Base-by-base conservation (phyloP, 2,797 vertebrate species). In the Phylloscopus collybita region DNA sequence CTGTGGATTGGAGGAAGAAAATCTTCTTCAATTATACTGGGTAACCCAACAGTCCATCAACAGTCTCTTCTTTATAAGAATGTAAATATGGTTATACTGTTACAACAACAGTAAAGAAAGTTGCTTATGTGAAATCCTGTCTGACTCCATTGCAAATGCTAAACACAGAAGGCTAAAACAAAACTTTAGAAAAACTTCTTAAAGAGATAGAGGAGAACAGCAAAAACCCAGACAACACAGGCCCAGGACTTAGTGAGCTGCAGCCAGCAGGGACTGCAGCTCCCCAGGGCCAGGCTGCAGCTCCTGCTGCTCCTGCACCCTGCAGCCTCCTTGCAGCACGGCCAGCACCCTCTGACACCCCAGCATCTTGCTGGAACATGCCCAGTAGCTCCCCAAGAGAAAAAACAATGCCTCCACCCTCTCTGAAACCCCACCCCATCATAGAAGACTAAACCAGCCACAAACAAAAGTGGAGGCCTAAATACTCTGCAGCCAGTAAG, bases 281-380 rank as follows among this genome's bases (percentile, higher is more conserved):
- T 34, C 29, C 20, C 32, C 8, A 3, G 32, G 27, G 13, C 30
- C 30, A 50, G n/a, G 34, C 27, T 69, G 60, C 67, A 70, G 40
- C n/a, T 73, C 16, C 73, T 19, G 59, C 59, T 49, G 25, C 79
- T 45, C 42, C 59, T 34, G 21, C 23, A 5, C 5, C 17, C 64
- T 5, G 1, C 27, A 72, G 71, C 34, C 53, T n/a, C 29, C 59
- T 22, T 15, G 16, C 65, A 92, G 49, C 13, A 3, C 82, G 86
- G 51, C 71, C 75, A 86, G 56, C 23, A 38, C 9, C 6, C 50
- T 44, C 80, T 60, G 56, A 60, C 25, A 60, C 5, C 17, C 34
- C 72, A 59, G 4, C 0, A 1, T 20, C 50, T 54, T 7, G 11
- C 32, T 21, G 26, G 20, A 84, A 13, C 34, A 32, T 2, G 4